A percentile compares a stretch with the other conserved stretches of the same genome.
These are phyloP conservation scores for Gymnogyps californianus DNA, from an alignment of 2,113 vertebrate genomes.

Conservation along the genomic window DNA sequence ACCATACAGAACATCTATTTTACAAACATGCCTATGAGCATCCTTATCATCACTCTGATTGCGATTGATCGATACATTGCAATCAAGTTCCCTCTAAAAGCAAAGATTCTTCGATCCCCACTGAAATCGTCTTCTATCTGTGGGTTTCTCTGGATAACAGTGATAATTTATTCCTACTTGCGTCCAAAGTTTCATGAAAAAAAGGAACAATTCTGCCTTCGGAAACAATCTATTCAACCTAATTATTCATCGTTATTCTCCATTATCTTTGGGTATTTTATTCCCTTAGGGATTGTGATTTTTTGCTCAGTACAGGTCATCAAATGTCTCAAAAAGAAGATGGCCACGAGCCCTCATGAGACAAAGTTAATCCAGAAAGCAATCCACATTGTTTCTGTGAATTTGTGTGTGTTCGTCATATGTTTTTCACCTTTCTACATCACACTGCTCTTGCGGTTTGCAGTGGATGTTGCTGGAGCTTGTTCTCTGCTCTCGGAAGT, in stretches of 20 bases:
- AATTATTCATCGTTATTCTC: fast-evolving
- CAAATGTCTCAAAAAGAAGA: slow-evolving; percentile 50
- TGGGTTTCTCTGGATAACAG: slow-evolving; percentile 49
- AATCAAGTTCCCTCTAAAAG: slow-evolving; percentile 72
- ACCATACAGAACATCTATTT: slow-evolving; percentile 49
- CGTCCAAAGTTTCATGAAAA: fast-evolving
- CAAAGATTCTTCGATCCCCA: slow-evolving; percentile 64
- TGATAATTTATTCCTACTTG: not conserved
- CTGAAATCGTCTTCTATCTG: slow-evolving; percentile 63
- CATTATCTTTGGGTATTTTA: slow-evolving; percentile 35
- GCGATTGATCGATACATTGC: slow-evolving; percentile 76
- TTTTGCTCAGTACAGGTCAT: slow-evolving; percentile 75
- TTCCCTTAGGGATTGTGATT: slow-evolving; percentile 59
- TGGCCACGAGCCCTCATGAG: not conserved
- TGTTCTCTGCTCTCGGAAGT: not conserved
- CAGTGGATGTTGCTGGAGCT: not conserved
- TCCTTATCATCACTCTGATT: slow-evolving; percentile 67
- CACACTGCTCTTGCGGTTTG: not conserved
- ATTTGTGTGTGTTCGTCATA: slow-evolving; percentile 67
- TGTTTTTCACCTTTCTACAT: slow-evolving; percentile 75
- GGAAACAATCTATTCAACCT: not conserved
- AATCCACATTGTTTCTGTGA: slow-evolving; percentile 67
- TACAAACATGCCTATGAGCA: slow-evolving; percentile 77
- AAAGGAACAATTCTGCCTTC: not conserved
- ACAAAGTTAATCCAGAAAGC: slow-evolving; percentile 46